Base-by-base conservation (phyloP, 2,888 invertebrate species). In the Volucella zonaria region DNA sequence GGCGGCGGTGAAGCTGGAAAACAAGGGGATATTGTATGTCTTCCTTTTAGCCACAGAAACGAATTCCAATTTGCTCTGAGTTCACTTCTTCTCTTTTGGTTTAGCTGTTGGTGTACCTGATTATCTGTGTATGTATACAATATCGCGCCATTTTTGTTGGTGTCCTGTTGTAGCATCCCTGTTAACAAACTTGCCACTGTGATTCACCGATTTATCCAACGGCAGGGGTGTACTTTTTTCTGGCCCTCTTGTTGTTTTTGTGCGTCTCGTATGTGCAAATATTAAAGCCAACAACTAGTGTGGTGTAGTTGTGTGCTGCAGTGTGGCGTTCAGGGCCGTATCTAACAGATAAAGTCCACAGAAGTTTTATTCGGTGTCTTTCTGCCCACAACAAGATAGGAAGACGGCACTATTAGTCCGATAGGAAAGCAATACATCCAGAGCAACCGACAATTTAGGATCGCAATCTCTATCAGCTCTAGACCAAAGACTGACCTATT, bases 11-110 rank as follows among this genome's bases (percentile, higher is more conserved):
- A 2, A 31, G 31, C 6, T 31, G 31, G 38, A 38, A 67, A 45
- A 12, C 59, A 31, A 11, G 43, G 42, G 73, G 58, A 73, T 67
- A 49, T 74, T 67, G 68, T 47, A 74, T 56, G 56, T 58, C 58
- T 52, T 58, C 42, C 71, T 67, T 61, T 66, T 31, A 31, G 54
- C 68, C 79, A 74, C 68, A 75, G 68, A 82, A 67, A 68, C 68
- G 79, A 82, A 82, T 78, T 79, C 74, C 68, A 82, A 82, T 82
- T 82, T 79, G 64, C 78, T 58, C n/a, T 12, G 47, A 58, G 54
- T 49, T 43, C 15, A 11, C 49, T 64, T 58, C 40, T 40, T 12
- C 54, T 3, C 52, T 18, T 31, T 6, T 31, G 31, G 31, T 31
- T 31, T 31, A 4, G 31, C 6, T 6, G 6, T 6, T 31, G 31